Conservation (phyloP, 2,888 invertebrate species). For the Temnothorax ravouxi region DNA sequence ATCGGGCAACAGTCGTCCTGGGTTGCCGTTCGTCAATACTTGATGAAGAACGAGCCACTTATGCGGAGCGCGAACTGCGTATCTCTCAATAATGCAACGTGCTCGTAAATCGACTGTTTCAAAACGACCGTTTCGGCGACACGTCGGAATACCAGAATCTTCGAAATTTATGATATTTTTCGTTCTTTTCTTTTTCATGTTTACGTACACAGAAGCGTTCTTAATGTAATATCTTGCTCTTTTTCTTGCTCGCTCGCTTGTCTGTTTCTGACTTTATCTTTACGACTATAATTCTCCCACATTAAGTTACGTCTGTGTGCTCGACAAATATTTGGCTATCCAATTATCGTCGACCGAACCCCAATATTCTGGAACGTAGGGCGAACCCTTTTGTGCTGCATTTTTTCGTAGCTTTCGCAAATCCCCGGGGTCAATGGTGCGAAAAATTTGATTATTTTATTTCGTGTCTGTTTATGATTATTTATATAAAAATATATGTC, state of each 20-base stretch:
- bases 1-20: slow-evolving; percentile 63
- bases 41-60: slow-evolving; percentile 53
- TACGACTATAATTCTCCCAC: slow-evolving; percentile 28
- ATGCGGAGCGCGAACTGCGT: slow-evolving; percentile 32
- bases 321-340: slow-evolving; percentile 61
- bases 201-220: background rate
- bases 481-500: background rate
- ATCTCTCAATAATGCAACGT: slow-evolving; percentile 65
- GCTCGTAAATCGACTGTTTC: slow-evolving; percentile 34
- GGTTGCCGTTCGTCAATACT: slow-evolving; percentile 67
- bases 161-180: background rate
- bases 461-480: background rate
- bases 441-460: slow-evolving; percentile 14
- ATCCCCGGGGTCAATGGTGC: background rate
- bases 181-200: background rate
- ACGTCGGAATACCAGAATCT: background rate
- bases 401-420: slow-evolving; percentile 11
- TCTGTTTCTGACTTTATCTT: slow-evolving; percentile 5
- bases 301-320: slow-evolving; percentile 16
- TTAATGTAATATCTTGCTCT: slow-evolving; percentile 1
- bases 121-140: slow-evolving; percentile 28
- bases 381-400: slow-evolving; percentile 19
- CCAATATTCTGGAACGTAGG: slow-evolving; percentile 6
- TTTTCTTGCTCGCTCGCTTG: background rate
- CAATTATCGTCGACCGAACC: slow-evolving; percentile 38